Evolutionary conservation across 2,888 invertebrate species (phyloP), one percentile per base, ranked within the genome.

Genomic region (Eucriotettix oculatus): DNA sequence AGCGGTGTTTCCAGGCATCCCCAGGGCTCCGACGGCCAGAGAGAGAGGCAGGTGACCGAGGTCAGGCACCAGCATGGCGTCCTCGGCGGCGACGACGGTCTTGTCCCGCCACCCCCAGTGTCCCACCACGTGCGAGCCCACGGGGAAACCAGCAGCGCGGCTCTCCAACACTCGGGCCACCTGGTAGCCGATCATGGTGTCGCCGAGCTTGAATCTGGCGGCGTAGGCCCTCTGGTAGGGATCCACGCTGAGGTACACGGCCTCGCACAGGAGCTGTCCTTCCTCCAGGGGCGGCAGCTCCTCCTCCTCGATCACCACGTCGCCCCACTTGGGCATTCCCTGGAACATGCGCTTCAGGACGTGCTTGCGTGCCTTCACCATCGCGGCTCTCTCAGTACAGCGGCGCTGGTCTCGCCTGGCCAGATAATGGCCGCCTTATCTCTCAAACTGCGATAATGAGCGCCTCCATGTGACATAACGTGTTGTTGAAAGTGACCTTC

Each of bases 31-130:
- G 2, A 72, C 64, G 9, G 69, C 68, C 48, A 69, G 65, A 0
- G 72, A 72, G 29, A 66, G 65, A 3, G 71, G 68, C 1, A 71
- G 63, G n/a, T 67, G 66, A 16, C 69, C 70, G 60, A 71, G 61
- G 42, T 69, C 68, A 12, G 69, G 68, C 56, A 69, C 52, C 42
- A 59, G 56, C 55, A 64, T 63, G 16, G 57, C 11, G 16, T 52
- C 56, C 71, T 58, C 71, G 10, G 73, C 76, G 61, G 77, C 75
- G 5, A 76, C 70, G 43, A 83, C 71, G 0, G 82, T 79, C 65
- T 80, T 78, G 1, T 80, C 79, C 65, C 82, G 73, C 88, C 88
- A 89, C 17, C 89, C 89, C 66, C 83, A 78, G 62, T 78, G 71
- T 5, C 79, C 83, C 1, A 81, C 72, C 14, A 88, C 76, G 66